A percentile compares a stretch with the other conserved stretches of the same genome.
Evolutionary conservation across 2,113 vertebrate genomes (phyloP).

Genomic region (Meriones unguiculatus): DNA sequence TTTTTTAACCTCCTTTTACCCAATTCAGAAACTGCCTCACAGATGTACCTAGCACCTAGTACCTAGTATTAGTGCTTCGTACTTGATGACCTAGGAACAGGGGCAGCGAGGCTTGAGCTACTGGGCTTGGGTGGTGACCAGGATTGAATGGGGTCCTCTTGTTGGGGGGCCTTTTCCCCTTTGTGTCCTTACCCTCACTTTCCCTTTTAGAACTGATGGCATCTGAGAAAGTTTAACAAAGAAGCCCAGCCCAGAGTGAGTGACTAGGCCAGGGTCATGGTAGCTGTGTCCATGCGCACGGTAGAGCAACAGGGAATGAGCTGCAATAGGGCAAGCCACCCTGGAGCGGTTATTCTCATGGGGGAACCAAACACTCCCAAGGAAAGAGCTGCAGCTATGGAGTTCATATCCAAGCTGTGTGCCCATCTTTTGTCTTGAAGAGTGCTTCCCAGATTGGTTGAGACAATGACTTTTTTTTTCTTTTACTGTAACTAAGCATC

Average conservation of each 20-base stretch:
- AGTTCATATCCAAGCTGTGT: too few species aligned
- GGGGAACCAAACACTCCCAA: not conserved
- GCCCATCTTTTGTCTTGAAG: not conserved
- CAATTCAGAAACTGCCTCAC: too few species aligned
- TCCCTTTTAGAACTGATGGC: not conserved
- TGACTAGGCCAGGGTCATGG: not conserved
- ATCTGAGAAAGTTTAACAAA: not conserved
- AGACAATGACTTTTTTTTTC: not conserved
- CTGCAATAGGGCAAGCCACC: not conserved
- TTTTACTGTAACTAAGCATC: slow-evolving; percentile 75
- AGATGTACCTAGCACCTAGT: not conserved
- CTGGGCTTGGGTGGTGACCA: not conserved
- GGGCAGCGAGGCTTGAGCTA: not conserved
- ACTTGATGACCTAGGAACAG: not conserved
- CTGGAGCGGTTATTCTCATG: fast-evolving
- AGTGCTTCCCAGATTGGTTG: not conserved
- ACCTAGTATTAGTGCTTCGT: too few species aligned
- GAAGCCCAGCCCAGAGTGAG: not conserved
- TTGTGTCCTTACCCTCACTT: not conserved
- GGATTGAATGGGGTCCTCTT: not conserved
- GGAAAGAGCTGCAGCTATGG: not conserved
- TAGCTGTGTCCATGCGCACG: fast-evolving
- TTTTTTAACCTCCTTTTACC: not conserved
- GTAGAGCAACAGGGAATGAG: not conserved
- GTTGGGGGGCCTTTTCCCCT: not conserved